These are phyloP conservation scores for Podiceps cristatus DNA, from an alignment of 2,113 vertebrate species.

Conservation along the genomic window DNA sequence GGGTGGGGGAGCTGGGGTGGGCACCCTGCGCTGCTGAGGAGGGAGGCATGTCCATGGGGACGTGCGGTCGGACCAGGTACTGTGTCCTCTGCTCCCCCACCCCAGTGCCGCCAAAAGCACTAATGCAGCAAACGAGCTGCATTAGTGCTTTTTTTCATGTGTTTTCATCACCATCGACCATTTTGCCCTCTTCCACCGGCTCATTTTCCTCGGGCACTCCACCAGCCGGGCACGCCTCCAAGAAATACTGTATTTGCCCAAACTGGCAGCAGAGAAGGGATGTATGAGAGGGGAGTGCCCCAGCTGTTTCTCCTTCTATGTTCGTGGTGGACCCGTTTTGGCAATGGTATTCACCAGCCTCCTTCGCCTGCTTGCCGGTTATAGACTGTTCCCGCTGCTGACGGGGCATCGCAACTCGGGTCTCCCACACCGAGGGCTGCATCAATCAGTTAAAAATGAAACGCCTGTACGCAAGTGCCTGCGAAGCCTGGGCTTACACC, in stretches of 20 bases:
- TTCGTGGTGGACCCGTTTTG: neutral
- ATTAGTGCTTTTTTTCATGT: too few relatives aligned
- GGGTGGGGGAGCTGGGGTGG: neutral
- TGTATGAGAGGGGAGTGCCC: neutral
- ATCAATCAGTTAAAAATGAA: neutral
- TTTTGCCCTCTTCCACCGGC: neutral
- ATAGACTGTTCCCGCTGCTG: neutral
- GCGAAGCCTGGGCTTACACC: neutral
- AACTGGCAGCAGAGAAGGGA: neutral
- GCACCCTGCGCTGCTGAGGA: neutral
- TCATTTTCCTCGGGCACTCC: neutral
- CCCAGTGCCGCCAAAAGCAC: neutral
- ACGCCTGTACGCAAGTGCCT: rapidly evolving
- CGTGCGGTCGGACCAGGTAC: rapidly evolving
- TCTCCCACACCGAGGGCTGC: rapidly evolving
- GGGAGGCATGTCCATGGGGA: neutral
- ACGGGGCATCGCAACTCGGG: rapidly evolving
- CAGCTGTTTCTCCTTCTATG: neutral
- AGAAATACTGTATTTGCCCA: neutral
- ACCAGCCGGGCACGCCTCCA: neutral
- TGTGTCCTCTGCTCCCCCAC: neutral
- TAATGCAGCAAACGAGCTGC: rapidly evolving
- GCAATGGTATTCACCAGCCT: neutral
- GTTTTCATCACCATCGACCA: rapidly evolving
- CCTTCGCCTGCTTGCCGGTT: neutral